Percentiles rank a stretch among this genome's conserved stretches.
Evolutionary conservation across 2,888 invertebrate genomes (phyloP).

Genomic region (Lasioglossum pauxillum): DNA sequence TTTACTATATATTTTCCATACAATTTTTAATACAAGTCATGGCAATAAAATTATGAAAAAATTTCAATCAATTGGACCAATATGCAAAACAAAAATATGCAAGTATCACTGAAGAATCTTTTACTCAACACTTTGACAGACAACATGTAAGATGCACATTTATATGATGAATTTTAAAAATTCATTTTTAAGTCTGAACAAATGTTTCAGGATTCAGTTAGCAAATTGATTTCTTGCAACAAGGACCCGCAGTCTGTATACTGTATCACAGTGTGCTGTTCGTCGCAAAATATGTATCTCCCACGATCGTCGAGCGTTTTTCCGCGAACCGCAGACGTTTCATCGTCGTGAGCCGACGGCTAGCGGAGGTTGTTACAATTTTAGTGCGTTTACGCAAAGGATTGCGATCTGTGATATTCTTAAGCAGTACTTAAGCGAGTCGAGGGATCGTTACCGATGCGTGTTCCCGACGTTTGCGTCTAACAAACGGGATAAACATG

Average conservation of each 20-base stretch:
- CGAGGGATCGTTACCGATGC: conserved; percentile 39
- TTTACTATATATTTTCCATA: too few species aligned
- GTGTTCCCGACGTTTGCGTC: background rate
- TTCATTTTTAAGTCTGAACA: too few species aligned
- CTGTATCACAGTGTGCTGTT: conserved; percentile 12
- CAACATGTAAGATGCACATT: too few species aligned
- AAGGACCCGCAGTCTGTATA: background rate
- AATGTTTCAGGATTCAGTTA: background rate
- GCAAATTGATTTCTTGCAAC: background rate
- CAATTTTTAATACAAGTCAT: too few species aligned
- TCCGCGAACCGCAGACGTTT: conserved; percentile 37
- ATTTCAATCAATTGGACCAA: too few species aligned
- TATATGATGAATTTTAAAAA: too few species aligned
- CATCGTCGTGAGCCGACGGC: conserved; percentile 59
- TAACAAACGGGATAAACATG: background rate
- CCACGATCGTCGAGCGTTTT: conserved; percentile 36
- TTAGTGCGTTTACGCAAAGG: conserved; percentile 73
- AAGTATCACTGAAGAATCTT: too few species aligned
- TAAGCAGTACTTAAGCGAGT: conserved; percentile 77
- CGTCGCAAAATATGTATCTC: conserved; percentile 27
- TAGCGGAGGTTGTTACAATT: conserved; percentile 66
- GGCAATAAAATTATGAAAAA: too few species aligned
- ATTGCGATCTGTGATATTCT: conserved; percentile 82
- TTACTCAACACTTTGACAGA: too few species aligned
- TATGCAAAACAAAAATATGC: too few species aligned